phyloP scores from a whole-genome alignment of 2,113 vertebrate species.

The Smithornis capensis region DNA sequence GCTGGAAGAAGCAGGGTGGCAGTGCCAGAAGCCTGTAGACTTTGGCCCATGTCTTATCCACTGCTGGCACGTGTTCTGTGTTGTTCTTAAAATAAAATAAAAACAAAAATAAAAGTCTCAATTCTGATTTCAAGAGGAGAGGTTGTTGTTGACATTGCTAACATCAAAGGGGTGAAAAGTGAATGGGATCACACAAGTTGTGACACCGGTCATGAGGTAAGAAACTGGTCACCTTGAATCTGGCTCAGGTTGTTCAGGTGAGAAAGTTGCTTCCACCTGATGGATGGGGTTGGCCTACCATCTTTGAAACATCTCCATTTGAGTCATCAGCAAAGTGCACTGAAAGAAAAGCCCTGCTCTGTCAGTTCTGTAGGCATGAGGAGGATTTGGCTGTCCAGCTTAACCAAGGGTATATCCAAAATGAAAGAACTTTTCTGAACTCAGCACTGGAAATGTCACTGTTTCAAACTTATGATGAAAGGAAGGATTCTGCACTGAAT shows the following conservation, averaged over 20 bases:
- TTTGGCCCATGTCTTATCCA: conserved; percentile 80
- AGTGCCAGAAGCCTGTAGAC: conserved; percentile 77
- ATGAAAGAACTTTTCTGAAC: neutral
- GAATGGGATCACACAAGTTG: neutral
- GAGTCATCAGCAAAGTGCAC: neutral
- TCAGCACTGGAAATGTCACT: neutral
- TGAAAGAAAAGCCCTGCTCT: neutral
- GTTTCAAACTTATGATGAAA: neutral
- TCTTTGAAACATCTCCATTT: neutral
- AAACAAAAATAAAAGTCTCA: neutral
- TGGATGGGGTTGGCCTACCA: neutral
- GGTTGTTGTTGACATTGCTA: conserved; percentile 27
- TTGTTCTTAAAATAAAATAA: conserved; percentile 36
- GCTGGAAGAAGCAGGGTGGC: conserved; percentile 77
- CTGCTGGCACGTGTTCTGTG: conserved; percentile 68
- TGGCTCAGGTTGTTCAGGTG: neutral
- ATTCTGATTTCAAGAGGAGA: conserved; percentile 45
- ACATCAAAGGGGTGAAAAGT: neutral
- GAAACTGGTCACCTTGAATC: neutral
- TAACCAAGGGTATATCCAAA: neutral
- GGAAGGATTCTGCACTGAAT: neutral
- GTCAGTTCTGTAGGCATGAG: neutral
- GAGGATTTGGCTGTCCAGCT: neutral
- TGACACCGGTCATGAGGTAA: neutral
- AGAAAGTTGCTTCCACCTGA: neutral